These are phyloP conservation scores for Clusia tigrina DNA, from an alignment of 2,888 invertebrate species.

Conservation along the genomic window DNA sequence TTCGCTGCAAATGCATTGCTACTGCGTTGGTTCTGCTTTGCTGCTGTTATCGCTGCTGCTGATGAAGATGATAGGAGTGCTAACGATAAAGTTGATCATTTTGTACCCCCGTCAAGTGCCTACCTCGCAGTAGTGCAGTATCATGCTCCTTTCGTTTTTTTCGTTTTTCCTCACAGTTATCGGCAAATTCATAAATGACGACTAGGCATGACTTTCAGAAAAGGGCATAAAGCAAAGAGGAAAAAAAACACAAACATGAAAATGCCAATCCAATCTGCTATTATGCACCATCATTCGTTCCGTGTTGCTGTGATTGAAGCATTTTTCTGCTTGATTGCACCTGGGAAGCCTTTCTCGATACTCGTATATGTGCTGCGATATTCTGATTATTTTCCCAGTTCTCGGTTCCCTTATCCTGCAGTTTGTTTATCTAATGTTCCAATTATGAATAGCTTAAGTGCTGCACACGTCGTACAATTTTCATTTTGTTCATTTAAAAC, in stretches of 20 bases:
- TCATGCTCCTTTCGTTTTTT: slow-evolving; percentile 52
- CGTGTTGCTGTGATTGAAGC: slow-evolving; percentile 37
- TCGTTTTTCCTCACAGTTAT: not conserved
- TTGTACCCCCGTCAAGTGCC: slow-evolving; percentile 39
- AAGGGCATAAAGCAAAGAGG: not conserved
- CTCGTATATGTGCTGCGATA: slow-evolving; percentile 35
- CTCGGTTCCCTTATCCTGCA: not conserved
- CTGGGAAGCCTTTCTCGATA: slow-evolving; percentile 46
- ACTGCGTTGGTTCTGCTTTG: not conserved
- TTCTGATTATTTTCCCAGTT: not conserved
- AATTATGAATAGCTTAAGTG: slow-evolving; percentile 21
- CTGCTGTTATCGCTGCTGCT: not conserved
- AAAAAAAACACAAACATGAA: not conserved
- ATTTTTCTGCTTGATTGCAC: slow-evolving; percentile 54
- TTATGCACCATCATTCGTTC: slow-evolving; percentile 5
- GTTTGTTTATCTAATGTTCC: slow-evolving; percentile 15
- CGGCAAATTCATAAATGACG: not conserved
- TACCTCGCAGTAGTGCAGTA: slow-evolving; percentile 48
- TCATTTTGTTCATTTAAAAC: not conserved
- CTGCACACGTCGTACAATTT: not conserved
- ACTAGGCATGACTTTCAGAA: not conserved
- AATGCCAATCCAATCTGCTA: slow-evolving; percentile 1
- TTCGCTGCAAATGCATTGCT: not conserved
- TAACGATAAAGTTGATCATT: slow-evolving; percentile 38
- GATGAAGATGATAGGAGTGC: slow-evolving; percentile 8